Evolutionary conservation across 2,888 invertebrate genomes (phyloP).

Genomic region (Agrochola litura): DNA sequence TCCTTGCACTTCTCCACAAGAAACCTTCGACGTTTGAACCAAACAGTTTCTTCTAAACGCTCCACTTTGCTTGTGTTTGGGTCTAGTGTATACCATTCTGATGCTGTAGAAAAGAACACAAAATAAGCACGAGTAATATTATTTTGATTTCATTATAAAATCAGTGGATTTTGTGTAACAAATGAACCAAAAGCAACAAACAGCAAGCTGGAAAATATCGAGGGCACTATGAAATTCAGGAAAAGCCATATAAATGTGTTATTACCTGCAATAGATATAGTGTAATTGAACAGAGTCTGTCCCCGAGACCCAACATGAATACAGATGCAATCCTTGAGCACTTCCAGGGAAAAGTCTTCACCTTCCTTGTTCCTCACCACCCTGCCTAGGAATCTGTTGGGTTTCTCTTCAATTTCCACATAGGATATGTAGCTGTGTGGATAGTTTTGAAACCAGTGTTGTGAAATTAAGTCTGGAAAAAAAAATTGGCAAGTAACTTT

Average conservation of each 20-base stretch:
- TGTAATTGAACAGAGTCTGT: slow-evolving; percentile 92
- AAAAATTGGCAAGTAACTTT: not conserved
- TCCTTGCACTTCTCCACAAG: slow-evolving; percentile 98
- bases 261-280: slow-evolving; percentile 88
- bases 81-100: slow-evolving; percentile 91
- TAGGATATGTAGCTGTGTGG: slow-evolving; percentile 80
- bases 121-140: not conserved
- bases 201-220: not conserved
- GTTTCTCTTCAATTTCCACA: slow-evolving; percentile 76
- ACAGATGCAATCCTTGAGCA: slow-evolving; percentile 89
- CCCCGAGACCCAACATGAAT: slow-evolving; percentile 92
- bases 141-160: not conserved
- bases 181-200: not conserved
- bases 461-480: slow-evolving; percentile 76
- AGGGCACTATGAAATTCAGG: not conserved
- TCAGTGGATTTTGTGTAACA: not conserved
- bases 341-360: slow-evolving; percentile 73
- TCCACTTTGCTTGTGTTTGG: slow-evolving; percentile 82
- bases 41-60: slow-evolving; percentile 82
- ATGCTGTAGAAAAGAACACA: slow-evolving; percentile 78
- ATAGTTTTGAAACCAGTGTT: slow-evolving; percentile 78
- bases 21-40: slow-evolving; percentile 95
- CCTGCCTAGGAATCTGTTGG: slow-evolving; percentile 79
- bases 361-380: slow-evolving; percentile 72
- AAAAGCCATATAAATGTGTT: not conserved